Evolutionary conservation across 2,113 vertebrate genomes (phyloP).

Genomic region (Cyanocitta stelleri): DNA sequence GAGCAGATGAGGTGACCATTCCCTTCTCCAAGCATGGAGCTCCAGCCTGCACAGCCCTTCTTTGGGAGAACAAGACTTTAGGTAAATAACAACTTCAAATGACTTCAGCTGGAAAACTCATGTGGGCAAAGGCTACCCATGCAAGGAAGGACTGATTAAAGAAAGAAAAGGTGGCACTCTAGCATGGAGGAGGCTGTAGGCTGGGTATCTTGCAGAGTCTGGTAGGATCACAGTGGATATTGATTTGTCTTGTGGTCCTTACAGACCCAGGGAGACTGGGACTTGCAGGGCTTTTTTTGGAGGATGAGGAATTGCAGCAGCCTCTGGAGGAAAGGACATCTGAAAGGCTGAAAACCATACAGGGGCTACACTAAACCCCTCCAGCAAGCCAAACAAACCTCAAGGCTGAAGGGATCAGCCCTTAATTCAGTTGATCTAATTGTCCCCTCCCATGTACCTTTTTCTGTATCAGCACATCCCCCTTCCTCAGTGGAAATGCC

Average conservation of each 20-base stretch:
- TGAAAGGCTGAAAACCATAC: not conserved
- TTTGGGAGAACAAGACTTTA: not conserved
- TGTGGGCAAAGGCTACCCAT: not conserved
- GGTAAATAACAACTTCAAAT: not conserved
- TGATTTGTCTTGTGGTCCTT: not conserved
- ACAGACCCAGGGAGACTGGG: not conserved
- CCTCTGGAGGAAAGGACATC: not conserved
- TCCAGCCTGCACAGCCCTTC: not conserved
- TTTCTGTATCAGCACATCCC: constrained; percentile 3
- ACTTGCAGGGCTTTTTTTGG: not conserved
- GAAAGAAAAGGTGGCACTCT: not conserved
- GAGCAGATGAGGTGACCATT: not conserved
- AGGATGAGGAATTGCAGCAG: not conserved
- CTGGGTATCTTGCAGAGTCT: not conserved
- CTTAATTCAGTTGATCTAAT: constrained; percentile 11
- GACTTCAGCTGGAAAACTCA: not conserved
- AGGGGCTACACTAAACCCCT: not conserved
- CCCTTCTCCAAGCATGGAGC: not conserved
- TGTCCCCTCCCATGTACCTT: not conserved
- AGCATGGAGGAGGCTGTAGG: not conserved
- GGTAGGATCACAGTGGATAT: not conserved
- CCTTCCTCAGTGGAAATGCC: not conserved
- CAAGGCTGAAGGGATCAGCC: constrained; percentile 43
- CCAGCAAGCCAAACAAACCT: constrained; percentile 34
- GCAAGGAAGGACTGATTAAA: not conserved